These are phyloP conservation scores for Melospiza georgiana DNA, from an alignment of 2,113 vertebrate species.

Conservation along the genomic window DNA sequence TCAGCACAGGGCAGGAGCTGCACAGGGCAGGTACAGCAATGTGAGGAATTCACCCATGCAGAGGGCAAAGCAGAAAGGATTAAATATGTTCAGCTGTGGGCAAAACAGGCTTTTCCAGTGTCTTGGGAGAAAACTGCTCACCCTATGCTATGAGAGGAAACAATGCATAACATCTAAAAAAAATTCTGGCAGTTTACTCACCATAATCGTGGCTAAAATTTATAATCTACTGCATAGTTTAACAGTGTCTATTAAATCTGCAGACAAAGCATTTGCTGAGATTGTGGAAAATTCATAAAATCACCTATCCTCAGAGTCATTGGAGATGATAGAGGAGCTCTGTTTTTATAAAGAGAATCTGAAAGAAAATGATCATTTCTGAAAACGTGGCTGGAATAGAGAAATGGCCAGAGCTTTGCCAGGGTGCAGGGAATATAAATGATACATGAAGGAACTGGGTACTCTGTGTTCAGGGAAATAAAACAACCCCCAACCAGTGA, in stretches of 20 bases:
- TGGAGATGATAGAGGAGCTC: conserved; percentile 10
- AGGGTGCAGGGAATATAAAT: conserved; percentile 42
- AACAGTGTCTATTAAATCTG: conserved; percentile 11
- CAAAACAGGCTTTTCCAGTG: not conserved
- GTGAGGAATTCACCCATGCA: not conserved
- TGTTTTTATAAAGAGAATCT: conserved; percentile 50
- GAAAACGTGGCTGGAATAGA: conserved; percentile 45
- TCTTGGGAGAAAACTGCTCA: not conserved
- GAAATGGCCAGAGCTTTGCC: conserved; percentile 22
- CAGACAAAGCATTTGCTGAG: conserved; percentile 43
- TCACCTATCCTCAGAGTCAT: conserved; percentile 17
- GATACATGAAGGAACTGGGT: conserved; percentile 38
- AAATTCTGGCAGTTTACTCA: not conserved
- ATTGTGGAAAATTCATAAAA: conserved; percentile 41
- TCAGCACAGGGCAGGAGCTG: fast-evolving
- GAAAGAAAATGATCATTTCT: conserved; percentile 62
- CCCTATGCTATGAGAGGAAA: not conserved
- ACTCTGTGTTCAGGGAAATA: conserved; percentile 48
- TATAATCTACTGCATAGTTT: not conserved
- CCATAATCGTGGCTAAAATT: not conserved
- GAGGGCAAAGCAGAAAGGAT: not conserved
- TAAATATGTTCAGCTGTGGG: not conserved
- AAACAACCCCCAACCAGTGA: not conserved
- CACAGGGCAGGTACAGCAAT: fast-evolving
- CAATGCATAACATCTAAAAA: not conserved